Conservation (phyloP, 2,113 vertebrate species). For the Sylvia atricapilla region DNA sequence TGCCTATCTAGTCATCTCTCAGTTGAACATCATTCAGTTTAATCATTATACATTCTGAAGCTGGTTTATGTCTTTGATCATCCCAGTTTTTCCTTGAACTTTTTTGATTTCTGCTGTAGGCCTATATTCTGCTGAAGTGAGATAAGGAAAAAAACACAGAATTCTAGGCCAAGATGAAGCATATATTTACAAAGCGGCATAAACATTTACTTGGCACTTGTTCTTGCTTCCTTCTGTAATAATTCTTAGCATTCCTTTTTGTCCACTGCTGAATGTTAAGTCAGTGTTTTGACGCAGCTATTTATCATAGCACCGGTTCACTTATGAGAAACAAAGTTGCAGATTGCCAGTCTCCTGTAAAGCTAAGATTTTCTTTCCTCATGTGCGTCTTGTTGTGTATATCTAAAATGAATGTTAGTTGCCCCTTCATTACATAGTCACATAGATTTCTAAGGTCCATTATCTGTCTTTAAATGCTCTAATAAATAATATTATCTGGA, state of each 20-base stretch:
- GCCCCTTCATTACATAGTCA: not conserved
- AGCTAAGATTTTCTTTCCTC: not conserved
- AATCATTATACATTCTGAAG: not conserved
- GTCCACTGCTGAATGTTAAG: not conserved
- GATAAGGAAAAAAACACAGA: not conserved
- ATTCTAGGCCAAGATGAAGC: not conserved
- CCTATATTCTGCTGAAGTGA: not conserved
- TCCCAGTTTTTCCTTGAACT: not conserved
- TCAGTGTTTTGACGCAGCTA: not conserved
- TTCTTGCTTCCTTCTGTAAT: not conserved
- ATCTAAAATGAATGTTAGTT: not conserved
- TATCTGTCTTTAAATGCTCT: not conserved
- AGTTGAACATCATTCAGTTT: not conserved
- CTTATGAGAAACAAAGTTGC: not conserved
- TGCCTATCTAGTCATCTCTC: not conserved
- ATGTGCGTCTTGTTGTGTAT: not conserved
- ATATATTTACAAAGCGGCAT: not conserved
- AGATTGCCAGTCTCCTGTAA: not conserved
- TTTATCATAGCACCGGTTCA: fast-evolving
- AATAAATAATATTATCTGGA: not conserved
- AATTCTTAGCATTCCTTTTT: not conserved
- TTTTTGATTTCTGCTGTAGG: not conserved
- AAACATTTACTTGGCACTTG: not conserved
- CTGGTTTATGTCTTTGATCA: not conserved
- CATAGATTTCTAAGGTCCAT: not conserved